Conservation (phyloP, 2,888 invertebrate species). For the Chrysodeixis includens region DNA sequence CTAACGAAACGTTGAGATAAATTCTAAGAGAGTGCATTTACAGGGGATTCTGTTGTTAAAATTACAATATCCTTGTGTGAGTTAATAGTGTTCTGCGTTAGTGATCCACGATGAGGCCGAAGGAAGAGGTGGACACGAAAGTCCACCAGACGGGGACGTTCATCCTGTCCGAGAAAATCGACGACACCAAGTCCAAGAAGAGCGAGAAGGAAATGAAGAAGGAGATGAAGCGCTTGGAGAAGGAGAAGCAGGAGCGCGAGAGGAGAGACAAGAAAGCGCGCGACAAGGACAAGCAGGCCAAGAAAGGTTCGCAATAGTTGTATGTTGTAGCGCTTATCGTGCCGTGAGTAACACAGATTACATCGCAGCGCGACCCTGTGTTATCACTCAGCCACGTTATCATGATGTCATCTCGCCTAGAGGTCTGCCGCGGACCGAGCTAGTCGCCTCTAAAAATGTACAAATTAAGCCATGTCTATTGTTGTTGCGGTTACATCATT, state of each 20-base stretch:
- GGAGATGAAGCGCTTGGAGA: constrained; percentile 86
- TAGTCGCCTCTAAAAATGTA: constrained; percentile 64
- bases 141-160: constrained; percentile 87
- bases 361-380: constrained; percentile 29
- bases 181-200: constrained; percentile 85
- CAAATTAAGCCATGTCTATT: constrained; percentile 70
- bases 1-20: constrained; percentile 71
- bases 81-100: constrained; percentile 53
- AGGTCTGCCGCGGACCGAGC: constrained; percentile 66
- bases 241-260: constrained; percentile 85
- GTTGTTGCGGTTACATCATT: constrained; percentile 80
- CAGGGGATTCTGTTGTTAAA: constrained; percentile 72
- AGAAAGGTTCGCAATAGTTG: constrained; percentile 76
- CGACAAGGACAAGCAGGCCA: constrained; percentile 85
- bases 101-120: constrained; percentile 80
- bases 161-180: constrained; percentile 89
- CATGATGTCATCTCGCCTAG: constrained; percentile 79
- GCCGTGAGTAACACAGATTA: constrained; percentile 34
- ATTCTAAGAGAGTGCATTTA: constrained; percentile 73
- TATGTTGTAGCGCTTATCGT: constrained; percentile 24
- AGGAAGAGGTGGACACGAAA: constrained; percentile 80
- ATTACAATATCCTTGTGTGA: constrained; percentile 73
- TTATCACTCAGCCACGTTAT: constrained; percentile 59
- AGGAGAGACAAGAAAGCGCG: constrained; percentile 86
- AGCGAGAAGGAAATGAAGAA: constrained; percentile 87